Conservation (phyloP, 2,888 invertebrate genomes). For the Blastobasis lacticolella region DNA sequence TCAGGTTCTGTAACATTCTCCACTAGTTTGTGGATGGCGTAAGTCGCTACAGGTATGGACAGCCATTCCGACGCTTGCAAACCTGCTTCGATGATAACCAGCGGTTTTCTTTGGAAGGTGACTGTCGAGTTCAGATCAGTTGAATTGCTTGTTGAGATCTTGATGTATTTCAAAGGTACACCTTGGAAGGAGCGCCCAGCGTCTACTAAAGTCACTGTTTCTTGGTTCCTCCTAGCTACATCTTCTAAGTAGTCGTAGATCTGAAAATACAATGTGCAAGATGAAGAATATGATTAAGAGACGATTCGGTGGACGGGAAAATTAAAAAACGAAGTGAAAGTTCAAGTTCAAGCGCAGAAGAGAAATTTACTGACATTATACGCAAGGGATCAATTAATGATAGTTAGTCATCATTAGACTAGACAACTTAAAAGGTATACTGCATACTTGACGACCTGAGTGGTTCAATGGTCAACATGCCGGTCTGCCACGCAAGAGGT, state of each 20-base stretch:
- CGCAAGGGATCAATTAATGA: too few species aligned
- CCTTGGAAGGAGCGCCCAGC: conserved; percentile 74
- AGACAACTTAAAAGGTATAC: too few species aligned
- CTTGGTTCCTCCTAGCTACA: conserved; percentile 54
- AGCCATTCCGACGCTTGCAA: conserved; percentile 83
- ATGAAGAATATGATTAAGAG: not conserved
- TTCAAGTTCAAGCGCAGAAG: not conserved
- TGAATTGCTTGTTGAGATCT: conserved; percentile 59
- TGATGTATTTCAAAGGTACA: conserved; percentile 70
- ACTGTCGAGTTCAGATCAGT: conserved; percentile 19
- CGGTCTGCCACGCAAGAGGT: too few species aligned
- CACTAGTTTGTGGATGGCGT: conserved; percentile 77
- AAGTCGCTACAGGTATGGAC: conserved; percentile 77
- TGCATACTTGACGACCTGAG: too few species aligned
- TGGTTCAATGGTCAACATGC: too few species aligned
- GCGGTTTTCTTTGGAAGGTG: conserved; percentile 50
- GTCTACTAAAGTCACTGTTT: conserved; percentile 57
- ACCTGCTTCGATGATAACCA: conserved; percentile 75
- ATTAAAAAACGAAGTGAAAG: not conserved
- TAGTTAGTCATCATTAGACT: too few species aligned
- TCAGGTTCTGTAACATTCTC: conserved; percentile 69
- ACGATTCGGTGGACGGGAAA: not conserved
- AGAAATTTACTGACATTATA: not conserved
- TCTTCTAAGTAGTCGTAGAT: conserved; percentile 58
- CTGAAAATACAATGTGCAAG: conserved; percentile 26